phyloP scores from a whole-genome alignment of 64 coral and sea anemone genomes.

The Actinia equina region DNA sequence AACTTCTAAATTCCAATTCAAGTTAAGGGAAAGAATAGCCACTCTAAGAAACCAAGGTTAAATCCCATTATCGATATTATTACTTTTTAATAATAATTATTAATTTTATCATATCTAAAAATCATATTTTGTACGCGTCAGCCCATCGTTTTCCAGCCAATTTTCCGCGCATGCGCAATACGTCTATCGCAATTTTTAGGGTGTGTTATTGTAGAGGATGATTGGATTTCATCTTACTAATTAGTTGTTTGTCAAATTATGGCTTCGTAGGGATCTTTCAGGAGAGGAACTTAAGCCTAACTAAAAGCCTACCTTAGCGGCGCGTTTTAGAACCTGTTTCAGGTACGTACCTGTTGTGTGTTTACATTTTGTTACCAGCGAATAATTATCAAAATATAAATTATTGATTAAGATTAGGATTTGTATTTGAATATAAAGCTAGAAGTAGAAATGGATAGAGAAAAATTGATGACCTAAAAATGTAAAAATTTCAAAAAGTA shows the following conservation, averaged over 20 bases:
- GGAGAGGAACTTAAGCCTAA: background rate
- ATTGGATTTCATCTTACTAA: too few relatives aligned
- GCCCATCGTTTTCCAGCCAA: too few relatives aligned
- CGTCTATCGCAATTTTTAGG: too few relatives aligned
- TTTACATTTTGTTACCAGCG: background rate
- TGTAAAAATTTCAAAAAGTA: background rate
- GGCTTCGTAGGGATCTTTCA: background rate
- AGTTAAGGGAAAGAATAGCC: too few relatives aligned
- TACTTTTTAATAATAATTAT: too few relatives aligned
- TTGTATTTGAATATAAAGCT: background rate
- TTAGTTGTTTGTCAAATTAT: background rate
- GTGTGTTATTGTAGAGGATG: too few relatives aligned
- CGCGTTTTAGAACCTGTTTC: background rate
- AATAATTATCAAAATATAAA: background rate
- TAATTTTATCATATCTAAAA: too few relatives aligned
- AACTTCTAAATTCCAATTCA: too few relatives aligned
- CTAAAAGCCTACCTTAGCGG: background rate
- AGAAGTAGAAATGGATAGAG: background rate
- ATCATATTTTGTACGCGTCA: too few relatives aligned
- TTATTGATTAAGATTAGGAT: background rate
- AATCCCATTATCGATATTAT: too few relatives aligned
- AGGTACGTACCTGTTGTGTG: background rate
- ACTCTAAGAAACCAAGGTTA: too few relatives aligned
- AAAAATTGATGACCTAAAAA: background rate
- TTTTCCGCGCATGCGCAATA: too few relatives aligned